A percentile compares a stretch with the other conserved stretches of the same genome.
Conservation (phyloP, 2,113 vertebrate species). For the Parotia lawesii region DNA sequence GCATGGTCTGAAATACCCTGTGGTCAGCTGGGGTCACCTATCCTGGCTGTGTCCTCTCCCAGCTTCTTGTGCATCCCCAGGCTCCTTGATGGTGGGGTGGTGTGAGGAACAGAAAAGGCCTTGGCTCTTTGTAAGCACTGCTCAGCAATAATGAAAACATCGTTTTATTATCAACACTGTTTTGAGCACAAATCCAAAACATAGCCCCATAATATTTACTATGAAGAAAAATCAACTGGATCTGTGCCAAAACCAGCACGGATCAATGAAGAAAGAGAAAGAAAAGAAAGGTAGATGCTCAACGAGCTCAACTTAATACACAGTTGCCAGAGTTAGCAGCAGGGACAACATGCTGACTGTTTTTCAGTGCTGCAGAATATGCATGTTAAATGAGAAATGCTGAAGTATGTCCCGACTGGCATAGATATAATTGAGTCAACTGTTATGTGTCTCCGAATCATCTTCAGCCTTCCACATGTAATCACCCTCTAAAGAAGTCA, state of each 20-base stretch:
- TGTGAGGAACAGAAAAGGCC: neutral
- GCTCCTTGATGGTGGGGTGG: rapidly evolving
- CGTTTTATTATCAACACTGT: neutral
- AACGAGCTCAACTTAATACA: neutral
- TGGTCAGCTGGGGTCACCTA: neutral
- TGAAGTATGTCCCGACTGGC: neutral
- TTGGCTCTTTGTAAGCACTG: neutral
- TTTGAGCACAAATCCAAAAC: neutral
- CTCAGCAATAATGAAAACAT: neutral
- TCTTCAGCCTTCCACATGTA: neutral
- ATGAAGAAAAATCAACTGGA: neutral
- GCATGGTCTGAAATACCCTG: neutral
- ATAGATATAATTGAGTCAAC: neutral
- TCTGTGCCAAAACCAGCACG: neutral
- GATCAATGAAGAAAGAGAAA: neutral
- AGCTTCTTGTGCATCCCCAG: neutral
- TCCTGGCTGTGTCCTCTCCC: neutral
- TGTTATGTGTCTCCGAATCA: rapidly evolving
- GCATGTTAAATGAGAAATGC: neutral
- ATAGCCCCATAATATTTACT: neutral
- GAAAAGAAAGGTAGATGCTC: neutral
- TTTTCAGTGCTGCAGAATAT: neutral
- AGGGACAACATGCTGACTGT: neutral
- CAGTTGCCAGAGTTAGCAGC: neutral
- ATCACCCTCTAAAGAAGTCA: neutral